Evolutionary conservation across 2,113 vertebrate species (phyloP), one percentile per base, ranked within the genome.

Genomic region (Antechinus stuartii): DNA sequence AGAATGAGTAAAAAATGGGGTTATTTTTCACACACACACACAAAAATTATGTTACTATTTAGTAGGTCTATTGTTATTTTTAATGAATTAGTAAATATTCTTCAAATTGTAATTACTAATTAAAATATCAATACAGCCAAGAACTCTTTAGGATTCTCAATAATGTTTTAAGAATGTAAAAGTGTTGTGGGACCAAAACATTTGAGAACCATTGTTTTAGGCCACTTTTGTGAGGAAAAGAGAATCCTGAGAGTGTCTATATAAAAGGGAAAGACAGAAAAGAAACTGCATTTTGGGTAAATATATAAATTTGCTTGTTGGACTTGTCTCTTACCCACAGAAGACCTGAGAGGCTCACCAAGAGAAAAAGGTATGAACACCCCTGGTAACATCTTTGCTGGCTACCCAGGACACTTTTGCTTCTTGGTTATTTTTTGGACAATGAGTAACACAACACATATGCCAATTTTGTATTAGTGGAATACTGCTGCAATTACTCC

Each of bases 401-500:
- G 30, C 35, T n/a, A 35, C 30, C 61, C 61, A 76, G 35, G 27
- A 68, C 30, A 76, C 35, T n/a, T 57, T 57, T 16, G 30, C 30
- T n/a, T 76, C 61, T 76, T n/a, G 61, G 30, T 76, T 76, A n/a
- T 76, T n/a, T n/a, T 76, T 76, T 68, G 30, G 30, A 68, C 14
- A 68, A 68, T 16, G 16, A n/a, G 30, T 76, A 35, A n/a, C 61
- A 47, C 50, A 52, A 52, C 50, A 68, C 12, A 61, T 61, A 27
- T 47, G 2, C 42, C 25, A 47, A 25, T 5, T 54, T 27, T 54
- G 49, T 24, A 35, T 93, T 57, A 94, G 91, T 52, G 91, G 57
- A 90, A n/a, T 56, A 54, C 92, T 91, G 46, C 26, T 96, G 7
- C 91, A 92, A 90, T 47, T 56, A 89, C 54, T 91, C 25, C 76